A percentile compares a stretch with the other conserved stretches of the same genome.
Conservation (phyloP, 2,888 invertebrate species). For the Bimastos eiseni region DNA sequence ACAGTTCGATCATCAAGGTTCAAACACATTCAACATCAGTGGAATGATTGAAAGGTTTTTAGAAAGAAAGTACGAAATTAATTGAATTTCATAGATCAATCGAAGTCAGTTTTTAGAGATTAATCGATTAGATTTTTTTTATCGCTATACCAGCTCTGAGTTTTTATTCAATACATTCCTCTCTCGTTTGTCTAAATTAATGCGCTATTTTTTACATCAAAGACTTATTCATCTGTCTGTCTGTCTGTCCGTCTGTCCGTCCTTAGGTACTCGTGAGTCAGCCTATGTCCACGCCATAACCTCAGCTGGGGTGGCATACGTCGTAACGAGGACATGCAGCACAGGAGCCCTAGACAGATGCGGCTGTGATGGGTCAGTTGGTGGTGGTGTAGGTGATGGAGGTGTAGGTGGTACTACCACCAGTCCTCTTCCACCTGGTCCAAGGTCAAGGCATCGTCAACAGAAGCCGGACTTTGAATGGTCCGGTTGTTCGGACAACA, state of each 20-base stretch:
- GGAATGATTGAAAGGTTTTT: too few relatives aligned
- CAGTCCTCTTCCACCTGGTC: neutral
- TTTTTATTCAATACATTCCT: too few relatives aligned
- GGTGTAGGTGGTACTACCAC: neutral
- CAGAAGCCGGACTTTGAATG: slow-evolving; percentile 68
- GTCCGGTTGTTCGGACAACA: slow-evolving; percentile 90
- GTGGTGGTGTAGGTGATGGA: slow-evolving; percentile 50
- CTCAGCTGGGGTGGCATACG: slow-evolving; percentile 89
- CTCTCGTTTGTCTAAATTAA: too few relatives aligned
- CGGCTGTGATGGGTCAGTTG: slow-evolving; percentile 82
- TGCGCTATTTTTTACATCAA: neutral
- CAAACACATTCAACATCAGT: too few relatives aligned
- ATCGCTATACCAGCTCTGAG: too few relatives aligned
- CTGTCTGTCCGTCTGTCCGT: neutral
- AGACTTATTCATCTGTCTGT: neutral
- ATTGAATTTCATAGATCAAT: too few relatives aligned
- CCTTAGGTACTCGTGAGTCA: slow-evolving; percentile 85
- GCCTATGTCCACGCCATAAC: slow-evolving; percentile 93
- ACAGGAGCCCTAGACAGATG: slow-evolving; percentile 87
- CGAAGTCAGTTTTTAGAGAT: too few relatives aligned
- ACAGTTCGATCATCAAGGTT: too few relatives aligned
- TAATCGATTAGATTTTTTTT: too few relatives aligned
- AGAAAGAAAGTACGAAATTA: too few relatives aligned
- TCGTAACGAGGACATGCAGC: slow-evolving; percentile 86
- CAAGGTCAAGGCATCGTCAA: neutral